Base-by-base conservation (phyloP, 2,113 vertebrate species). In the Dicerorhinus sumatrensis region DNA sequence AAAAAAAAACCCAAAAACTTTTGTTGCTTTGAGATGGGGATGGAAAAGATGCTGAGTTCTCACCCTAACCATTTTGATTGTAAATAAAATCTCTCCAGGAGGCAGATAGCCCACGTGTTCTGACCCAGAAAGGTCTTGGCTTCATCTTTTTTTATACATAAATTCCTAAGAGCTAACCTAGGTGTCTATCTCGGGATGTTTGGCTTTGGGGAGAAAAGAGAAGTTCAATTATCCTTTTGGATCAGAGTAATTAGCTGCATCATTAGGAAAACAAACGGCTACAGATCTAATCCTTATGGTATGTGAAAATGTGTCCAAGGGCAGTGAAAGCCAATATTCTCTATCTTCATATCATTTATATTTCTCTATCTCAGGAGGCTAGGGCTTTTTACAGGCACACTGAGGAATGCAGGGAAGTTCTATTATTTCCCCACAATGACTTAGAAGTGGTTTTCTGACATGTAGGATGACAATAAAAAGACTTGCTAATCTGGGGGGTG, bases 161-260 rank as follows among this genome's bases (percentile, higher is more conserved):
- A 85, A 89, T 73, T 89, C 36, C 69, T 86, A 67, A 10, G 21
- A 83, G 42, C n/a, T 73, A 69, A 92, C 31, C 10, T 79, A 51
- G 56, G 8, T 84, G 65, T 29, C 25, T 70, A 20, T 91, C 51
- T 69, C 20, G 29, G 12, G 75, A 91, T 51, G n/a, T 48, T 83
- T 86, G 58, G 51, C 60, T 81, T 92, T 92, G 54, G n/a, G 62
- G 27, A 92, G 27, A 96, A 85, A 72, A 91, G 56, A 96, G 31
- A 96, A 92, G 58, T 80, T 89, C 75, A 90, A 79, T 54, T 81
- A 75, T 94, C 67, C 36, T 91, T 94, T 93, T 77, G 58, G 25
- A 65, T 94, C 51, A 76, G 36, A 93, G 60, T 72, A 93, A 39
- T 96, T 93, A 88, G 56, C 75, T 94, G 51, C 36, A 81, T 76